phyloP scores from a whole-genome alignment of 1,140 invertebrate genomes.

The Mercenaria mercenaria region DNA sequence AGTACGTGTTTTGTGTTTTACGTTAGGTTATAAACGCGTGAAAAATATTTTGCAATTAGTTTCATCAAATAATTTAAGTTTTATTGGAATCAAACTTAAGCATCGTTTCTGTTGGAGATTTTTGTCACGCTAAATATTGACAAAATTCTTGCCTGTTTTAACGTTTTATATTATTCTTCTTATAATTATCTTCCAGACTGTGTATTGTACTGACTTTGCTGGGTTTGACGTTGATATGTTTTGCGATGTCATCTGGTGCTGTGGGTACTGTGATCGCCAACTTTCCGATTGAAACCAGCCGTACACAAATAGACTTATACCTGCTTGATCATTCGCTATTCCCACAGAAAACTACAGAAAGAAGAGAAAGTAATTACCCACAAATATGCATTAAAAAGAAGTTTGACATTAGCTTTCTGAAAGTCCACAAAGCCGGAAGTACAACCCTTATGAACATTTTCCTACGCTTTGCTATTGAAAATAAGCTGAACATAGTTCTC shows the following conservation, averaged over 20 bases:
- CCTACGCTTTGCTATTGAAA: slow-evolving; percentile 72
- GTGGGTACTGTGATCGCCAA: not conserved
- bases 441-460: slow-evolving; percentile 79
- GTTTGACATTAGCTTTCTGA: slow-evolving; percentile 75
- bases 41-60: too few relatives aligned
- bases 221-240: not conserved
- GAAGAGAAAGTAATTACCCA: not conserved
- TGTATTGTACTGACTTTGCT: not conserved
- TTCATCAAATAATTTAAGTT: too few relatives aligned
- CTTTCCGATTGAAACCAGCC: not conserved
- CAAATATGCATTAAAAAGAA: slow-evolving; percentile 31
- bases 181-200: slow-evolving; percentile 30
- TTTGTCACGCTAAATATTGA: too few relatives aligned
- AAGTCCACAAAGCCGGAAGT: slow-evolving; percentile 81
- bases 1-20: too few relatives aligned
- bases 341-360: not conserved
- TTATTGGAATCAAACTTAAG: too few relatives aligned
- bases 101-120: too few relatives aligned
- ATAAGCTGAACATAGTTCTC: slow-evolving; percentile 74
- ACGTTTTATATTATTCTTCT: too few relatives aligned
- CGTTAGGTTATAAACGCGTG: too few relatives aligned
- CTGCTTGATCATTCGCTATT: too few relatives aligned
- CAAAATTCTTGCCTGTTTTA: too few relatives aligned
- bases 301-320: not conserved
- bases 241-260: not conserved